Conservation (phyloP, 2,888 invertebrate species). For the Cosmia pyralina region DNA sequence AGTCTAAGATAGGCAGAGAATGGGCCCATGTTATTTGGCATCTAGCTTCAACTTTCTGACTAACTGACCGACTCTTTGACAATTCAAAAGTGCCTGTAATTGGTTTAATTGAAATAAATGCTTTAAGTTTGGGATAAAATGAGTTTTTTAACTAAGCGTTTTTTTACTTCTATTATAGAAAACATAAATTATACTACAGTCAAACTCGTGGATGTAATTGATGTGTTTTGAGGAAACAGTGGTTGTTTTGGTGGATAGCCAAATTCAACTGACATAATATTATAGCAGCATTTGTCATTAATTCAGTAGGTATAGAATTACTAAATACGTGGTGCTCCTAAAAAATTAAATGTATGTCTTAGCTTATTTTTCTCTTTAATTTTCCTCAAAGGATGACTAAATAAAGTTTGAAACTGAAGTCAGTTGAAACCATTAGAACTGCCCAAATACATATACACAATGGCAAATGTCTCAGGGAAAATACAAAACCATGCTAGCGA, state of each 20-base stretch:
- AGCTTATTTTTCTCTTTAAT: neutral
- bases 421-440: neutral
- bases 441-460: neutral
- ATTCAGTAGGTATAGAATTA: constrained; percentile 8
- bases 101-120: no score
- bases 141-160: neutral
- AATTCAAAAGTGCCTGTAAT: no score
- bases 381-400: constrained; percentile 12
- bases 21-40: neutral
- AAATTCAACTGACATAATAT: constrained; percentile 48
- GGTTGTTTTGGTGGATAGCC: constrained; percentile 55
- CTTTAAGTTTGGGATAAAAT: neutral
- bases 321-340: constrained; percentile 3
- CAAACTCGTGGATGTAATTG: constrained; percentile 20
- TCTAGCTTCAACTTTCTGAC: no score
- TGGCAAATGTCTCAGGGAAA: neutral
- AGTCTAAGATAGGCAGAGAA: neutral
- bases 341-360: neutral
- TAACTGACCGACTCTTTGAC: no score
- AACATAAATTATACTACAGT: constrained; percentile 5
- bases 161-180: neutral
- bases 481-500: neutral
- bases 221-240: constrained; percentile 33
- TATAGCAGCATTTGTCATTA: constrained; percentile 32
- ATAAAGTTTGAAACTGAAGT: neutral